A percentile compares a stretch with the other conserved stretches of the same genome.
phyloP scores from a whole-genome alignment of 2,797 vertebrate species.

The Sus cebifrons region DNA sequence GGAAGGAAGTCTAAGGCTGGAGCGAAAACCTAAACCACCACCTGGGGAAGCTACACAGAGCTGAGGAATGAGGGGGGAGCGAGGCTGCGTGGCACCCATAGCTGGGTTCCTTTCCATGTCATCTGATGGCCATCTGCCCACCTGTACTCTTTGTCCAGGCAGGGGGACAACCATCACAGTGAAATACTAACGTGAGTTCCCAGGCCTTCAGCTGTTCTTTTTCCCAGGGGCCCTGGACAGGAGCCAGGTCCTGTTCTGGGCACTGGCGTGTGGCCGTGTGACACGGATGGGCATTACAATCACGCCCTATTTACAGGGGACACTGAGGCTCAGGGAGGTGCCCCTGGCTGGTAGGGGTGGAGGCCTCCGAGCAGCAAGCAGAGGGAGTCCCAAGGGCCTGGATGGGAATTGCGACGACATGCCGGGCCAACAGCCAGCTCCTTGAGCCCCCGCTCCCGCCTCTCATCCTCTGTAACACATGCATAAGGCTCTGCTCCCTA shows the following conservation, averaged over 20 bases:
- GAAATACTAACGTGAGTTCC: neutral
- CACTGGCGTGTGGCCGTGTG: no score
- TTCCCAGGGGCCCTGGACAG: neutral
- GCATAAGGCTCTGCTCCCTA: fast-evolving
- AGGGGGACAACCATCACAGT: neutral
- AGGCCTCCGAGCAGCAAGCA: neutral
- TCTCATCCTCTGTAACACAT: neutral
- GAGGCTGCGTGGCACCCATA: neutral
- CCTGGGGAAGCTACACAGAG: constrained; percentile 72
- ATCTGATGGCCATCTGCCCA: neutral
- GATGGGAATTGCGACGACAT: neutral
- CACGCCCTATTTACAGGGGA: neutral
- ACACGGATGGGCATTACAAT: neutral
- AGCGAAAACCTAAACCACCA: constrained; percentile 83
- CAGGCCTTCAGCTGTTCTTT: neutral
- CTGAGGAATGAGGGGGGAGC: neutral
- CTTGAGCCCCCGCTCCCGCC: neutral
- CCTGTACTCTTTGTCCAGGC: neutral
- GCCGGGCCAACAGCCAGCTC: neutral
- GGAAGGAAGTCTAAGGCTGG: constrained; percentile 87
- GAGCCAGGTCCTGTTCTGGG: neutral
- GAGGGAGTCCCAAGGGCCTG: neutral
- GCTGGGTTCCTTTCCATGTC: neutral
- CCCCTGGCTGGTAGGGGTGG: neutral
- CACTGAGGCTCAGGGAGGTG: neutral